Evolutionary conservation across 2,797 vertebrate species (phyloP), one percentile per base, ranked within the genome.

Genomic region (Syngnathus acus): DNA sequence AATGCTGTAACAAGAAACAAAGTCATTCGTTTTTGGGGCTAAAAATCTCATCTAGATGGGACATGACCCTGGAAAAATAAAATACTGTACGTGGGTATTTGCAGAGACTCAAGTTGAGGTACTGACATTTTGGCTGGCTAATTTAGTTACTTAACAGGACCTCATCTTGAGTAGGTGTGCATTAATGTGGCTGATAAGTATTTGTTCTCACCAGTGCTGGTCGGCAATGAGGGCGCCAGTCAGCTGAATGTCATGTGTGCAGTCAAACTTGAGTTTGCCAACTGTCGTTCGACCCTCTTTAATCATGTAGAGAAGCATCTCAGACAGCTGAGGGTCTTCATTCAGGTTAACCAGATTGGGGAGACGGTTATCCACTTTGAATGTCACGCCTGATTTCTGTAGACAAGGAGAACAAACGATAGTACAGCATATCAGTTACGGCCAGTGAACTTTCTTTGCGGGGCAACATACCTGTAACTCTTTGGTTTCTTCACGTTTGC

Each of bases 301-400:
- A 73, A 99, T 93, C 95, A 96, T 96, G 74, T 99, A 99, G 6
- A 98, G 84, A 54, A 99, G 91, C 92, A 96, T 94, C 86, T 98
- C 97, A 3, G 97, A 99, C 65, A 98, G 91, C 86, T 98, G 97
- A 51, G 96, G 96, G 76, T 99, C 97, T 86, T 98, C 97, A 62
- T 92, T 99, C 75, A 99, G 92, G 82, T 97, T 98, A 68, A 99
- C 96, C 69, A 99, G 89, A 82, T 96, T 98, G 65, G 97, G 96
- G 69, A 97, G 90, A 55, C 80, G 89, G 81, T 95, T 95, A 87
- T 98, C 96, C 84, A 96, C 93, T 88, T 95, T 95, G 85, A 98
- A 95, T 0, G 95, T 92, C 81, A 95, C 89, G 16, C 94, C 96
- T 62, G 92, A 92, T 92, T 94, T 96, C 96, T 99, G 71, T 66